These are phyloP conservation scores for Scomber scombrus DNA, from an alignment of 2,113 vertebrate species.

Conservation along the genomic window DNA sequence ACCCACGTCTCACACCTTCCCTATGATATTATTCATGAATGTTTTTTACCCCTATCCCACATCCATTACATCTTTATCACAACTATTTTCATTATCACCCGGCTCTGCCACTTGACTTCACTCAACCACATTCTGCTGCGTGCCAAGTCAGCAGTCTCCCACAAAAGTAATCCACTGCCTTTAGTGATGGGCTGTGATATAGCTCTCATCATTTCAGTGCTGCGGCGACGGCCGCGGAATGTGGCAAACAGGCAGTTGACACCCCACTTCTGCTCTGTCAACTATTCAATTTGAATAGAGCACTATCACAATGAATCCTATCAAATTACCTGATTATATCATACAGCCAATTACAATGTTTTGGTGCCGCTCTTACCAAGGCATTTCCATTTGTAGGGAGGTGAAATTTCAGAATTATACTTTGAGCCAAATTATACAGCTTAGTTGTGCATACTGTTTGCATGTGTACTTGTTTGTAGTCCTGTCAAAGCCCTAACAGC, in stretches of 20 bases:
- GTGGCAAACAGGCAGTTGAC: slow-evolving; percentile 68
- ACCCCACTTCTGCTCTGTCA: slow-evolving; percentile 65
- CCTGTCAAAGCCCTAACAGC: slow-evolving; percentile 32
- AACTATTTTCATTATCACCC: slow-evolving; percentile 79
- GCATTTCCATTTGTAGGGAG: slow-evolving; percentile 46
- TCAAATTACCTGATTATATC: slow-evolving; percentile 63
- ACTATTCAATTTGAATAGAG: slow-evolving; percentile 52
- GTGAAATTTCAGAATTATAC: slow-evolving; percentile 32
- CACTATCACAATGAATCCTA: slow-evolving; percentile 52
- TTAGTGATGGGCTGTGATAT: slow-evolving; percentile 77
- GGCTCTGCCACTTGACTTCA: slow-evolving; percentile 70
- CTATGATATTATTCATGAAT: slow-evolving; percentile 72
- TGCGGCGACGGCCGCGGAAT: slow-evolving; percentile 35
- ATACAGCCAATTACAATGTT: slow-evolving; percentile 51
- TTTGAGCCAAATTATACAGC: slow-evolving; percentile 46
- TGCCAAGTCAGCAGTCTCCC: slow-evolving; percentile 78
- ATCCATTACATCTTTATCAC: slow-evolving; percentile 82
- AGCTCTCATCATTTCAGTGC: slow-evolving; percentile 64
- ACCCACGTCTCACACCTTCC: slow-evolving; percentile 48
- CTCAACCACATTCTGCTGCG: slow-evolving; percentile 69
- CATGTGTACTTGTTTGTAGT: slow-evolving; percentile 55
- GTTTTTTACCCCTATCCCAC: slow-evolving; percentile 60
- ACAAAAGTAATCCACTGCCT: slow-evolving; percentile 75
- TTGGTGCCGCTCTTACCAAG: slow-evolving; percentile 20
- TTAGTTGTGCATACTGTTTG: slow-evolving; percentile 42